Evolutionary conservation across 2,797 vertebrate species (phyloP), one percentile per base, ranked within the genome.

Genomic region (Melanotaenia nigrans): DNA sequence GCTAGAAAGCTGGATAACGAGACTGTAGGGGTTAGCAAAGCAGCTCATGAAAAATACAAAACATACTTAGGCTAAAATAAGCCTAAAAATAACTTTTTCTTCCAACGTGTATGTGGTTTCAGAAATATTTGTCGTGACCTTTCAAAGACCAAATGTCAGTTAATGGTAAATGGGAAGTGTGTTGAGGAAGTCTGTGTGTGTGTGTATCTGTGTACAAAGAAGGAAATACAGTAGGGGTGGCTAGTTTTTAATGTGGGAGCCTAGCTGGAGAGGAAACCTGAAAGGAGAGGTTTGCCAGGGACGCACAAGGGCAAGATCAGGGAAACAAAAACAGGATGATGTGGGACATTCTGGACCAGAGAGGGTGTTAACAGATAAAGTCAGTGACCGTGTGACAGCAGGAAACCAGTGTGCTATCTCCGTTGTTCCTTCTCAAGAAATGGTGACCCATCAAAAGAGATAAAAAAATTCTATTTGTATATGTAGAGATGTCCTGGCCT

Each of bases 271-370:
- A 90, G 91, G 88, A 91, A 91, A 85, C 79, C 79, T 85, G 76
- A 63, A 81, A 74, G 77, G 71, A 88, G 85, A 85, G 66, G 68
- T 85, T 85, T 87, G 77, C 79, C 82, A 82, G 83, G 71, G 79
- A 89, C 72, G 71, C 75, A 67, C 62, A 78, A 77, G 82, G 78
- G 79, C 75, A 82, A 87, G 87, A 85, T 49, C 77, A 79, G 72
- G 78, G 85, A 90, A 91, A 92, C 90, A 92, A 91, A 89, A 91
- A 93, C 92, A 93, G 92, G 92, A 93, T 89, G 88, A 75, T 77
- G 70, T 62, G 86, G 87, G 93, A 92, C 87, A 89, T 90, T 92
- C 57, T 87, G 77, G 75, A 86, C 32, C 73, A 67, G 77, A 77
- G 59, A 82, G 77, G 73, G 71, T 62, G 82, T 83, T 20, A 65